phyloP scores from a whole-genome alignment of 2,888 invertebrate species.

The Helleia helle region DNA sequence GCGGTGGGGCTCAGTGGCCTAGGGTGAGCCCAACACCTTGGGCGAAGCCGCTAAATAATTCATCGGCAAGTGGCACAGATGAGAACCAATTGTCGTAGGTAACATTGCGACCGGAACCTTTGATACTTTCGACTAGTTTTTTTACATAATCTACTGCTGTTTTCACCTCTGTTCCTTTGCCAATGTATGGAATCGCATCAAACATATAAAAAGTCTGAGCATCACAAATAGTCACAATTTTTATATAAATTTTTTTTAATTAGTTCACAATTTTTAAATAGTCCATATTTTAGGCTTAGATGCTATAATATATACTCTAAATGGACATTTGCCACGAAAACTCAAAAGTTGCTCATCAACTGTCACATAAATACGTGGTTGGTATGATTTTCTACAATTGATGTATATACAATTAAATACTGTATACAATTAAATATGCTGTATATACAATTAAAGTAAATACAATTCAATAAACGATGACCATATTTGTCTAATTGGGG shows the following conservation, averaged over 20 bases:
- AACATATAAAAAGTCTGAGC: slow-evolving; percentile 1
- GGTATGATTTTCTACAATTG: background rate
- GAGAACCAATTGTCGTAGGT: slow-evolving; percentile 3
- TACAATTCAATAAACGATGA: background rate
- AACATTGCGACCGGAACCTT: background rate
- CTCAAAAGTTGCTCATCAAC: background rate
- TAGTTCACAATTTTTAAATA: too few species aligned
- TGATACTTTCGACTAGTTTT: background rate
- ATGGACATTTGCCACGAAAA: background rate
- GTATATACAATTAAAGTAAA: too few species aligned
- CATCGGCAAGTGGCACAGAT: background rate
- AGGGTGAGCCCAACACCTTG: slow-evolving; percentile 7
- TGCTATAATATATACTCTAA: background rate
- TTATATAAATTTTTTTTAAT: too few species aligned
- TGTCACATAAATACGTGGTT: background rate
- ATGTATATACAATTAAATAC: too few species aligned
- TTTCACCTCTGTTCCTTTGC: background rate
- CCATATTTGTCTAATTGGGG: background rate
- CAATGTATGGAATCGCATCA: slow-evolving; percentile 1
- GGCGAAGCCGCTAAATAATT: slow-evolving; percentile 2
- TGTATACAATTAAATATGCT: too few species aligned
- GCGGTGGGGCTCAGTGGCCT: slow-evolving; percentile 17
- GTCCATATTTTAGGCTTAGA: background rate
- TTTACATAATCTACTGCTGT: background rate
- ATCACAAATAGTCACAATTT: background rate